Evolutionary conservation across 2,888 invertebrate genomes (phyloP).

Genomic region (Hirtodrosophila trivittata): DNA sequence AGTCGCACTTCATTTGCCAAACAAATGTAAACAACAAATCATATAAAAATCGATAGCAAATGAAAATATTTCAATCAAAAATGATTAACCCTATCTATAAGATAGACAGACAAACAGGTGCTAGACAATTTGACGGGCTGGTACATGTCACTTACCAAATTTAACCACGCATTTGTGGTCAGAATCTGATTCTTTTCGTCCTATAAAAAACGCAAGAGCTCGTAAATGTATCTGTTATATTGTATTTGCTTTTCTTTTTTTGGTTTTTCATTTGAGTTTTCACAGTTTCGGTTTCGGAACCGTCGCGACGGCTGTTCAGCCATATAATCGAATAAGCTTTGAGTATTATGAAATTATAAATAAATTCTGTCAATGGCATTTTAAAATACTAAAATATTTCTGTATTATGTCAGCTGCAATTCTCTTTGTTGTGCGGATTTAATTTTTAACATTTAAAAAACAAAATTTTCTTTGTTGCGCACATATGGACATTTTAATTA

Average conservation of each 20-base stretch:
- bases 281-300: slow-evolving; percentile 7
- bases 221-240: slow-evolving; percentile 47
- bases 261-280: slow-evolving; percentile 27
- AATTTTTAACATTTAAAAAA: not conserved
- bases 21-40: slow-evolving; percentile 17
- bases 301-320: slow-evolving; percentile 27
- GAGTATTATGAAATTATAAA: too few species aligned
- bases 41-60: slow-evolving; percentile 15
- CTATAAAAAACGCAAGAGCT: slow-evolving; percentile 87
- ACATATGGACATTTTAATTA: slow-evolving; percentile 2
- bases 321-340: too few species aligned
- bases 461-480: too few species aligned
- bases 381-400: not conserved
- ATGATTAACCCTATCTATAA: slow-evolving; percentile 30
- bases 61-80: not conserved
- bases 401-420: not conserved
- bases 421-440: not conserved
- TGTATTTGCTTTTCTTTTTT: slow-evolving; percentile 17
- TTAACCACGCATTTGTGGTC: slow-evolving; percentile 98
- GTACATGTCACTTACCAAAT: slow-evolving; percentile 94
- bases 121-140: slow-evolving; percentile 77
- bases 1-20: slow-evolving; percentile 48
- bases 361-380: not conserved
- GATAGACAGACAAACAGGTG: slow-evolving; percentile 58
- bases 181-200: slow-evolving; percentile 99